A percentile compares a stretch with the other conserved stretches of the same genome.
Conservation (phyloP, 1,140 invertebrate species). For the Glomeris maerens region DNA sequence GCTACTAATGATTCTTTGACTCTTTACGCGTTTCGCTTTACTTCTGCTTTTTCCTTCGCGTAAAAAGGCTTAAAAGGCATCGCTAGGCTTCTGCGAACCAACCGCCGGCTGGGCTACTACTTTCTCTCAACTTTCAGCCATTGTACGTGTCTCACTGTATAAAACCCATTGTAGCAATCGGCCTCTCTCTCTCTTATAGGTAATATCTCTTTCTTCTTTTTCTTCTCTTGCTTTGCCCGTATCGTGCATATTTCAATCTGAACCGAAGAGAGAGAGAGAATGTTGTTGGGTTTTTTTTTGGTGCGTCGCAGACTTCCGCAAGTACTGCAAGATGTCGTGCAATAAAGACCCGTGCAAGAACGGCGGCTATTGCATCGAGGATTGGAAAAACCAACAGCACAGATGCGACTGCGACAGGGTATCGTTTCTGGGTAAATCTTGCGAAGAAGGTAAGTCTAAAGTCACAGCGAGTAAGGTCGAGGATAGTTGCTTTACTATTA, state of each 20-base stretch:
- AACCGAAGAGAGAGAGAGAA: not conserved
- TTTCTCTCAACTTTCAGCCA: too few species aligned
- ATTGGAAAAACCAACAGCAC: conserved; percentile 66
- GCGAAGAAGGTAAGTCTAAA: conserved; percentile 38
- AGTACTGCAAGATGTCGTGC: conserved; percentile 76
- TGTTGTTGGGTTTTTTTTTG: not conserved
- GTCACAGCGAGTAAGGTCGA: conserved; percentile 7
- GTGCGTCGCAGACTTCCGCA: conserved; percentile 33
- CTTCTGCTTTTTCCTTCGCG: too few species aligned
- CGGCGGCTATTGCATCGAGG: conserved; percentile 67
- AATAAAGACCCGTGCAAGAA: conserved; percentile 73
- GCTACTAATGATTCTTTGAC: too few species aligned
- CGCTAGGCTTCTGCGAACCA: too few species aligned
- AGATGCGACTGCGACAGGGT: conserved; percentile 76
- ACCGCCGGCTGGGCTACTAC: too few species aligned
- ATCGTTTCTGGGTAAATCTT: conserved; percentile 66
- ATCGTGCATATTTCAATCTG: not conserved
- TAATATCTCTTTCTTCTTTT: too few species aligned
- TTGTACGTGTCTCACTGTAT: too few species aligned
- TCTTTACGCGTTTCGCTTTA: too few species aligned
- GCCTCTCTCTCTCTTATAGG: too few species aligned
- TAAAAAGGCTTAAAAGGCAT: too few species aligned
- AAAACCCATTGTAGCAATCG: too few species aligned
- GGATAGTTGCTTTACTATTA: not conserved
- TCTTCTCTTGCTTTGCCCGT: not conserved